These are phyloP conservation scores for Brachionus calyciflorus DNA, from an alignment of 1,140 invertebrate species.

Conservation along the genomic window DNA sequence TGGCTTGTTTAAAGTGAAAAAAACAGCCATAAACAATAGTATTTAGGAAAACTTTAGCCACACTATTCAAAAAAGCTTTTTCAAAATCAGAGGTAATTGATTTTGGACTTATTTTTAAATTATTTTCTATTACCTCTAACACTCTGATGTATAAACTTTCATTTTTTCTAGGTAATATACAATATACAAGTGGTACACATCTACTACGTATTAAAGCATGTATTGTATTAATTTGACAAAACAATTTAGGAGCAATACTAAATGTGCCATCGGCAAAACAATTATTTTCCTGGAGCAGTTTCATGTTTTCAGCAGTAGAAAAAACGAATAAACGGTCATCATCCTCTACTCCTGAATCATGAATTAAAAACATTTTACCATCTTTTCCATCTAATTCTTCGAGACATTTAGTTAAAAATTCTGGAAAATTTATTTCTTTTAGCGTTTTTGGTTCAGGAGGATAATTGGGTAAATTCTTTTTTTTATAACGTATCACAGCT, in stretches of 20 bases:
- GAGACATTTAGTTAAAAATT: neutral
- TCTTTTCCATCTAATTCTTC: neutral
- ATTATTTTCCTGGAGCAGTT: neutral
- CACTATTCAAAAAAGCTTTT: conserved; percentile 1
- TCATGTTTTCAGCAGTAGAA: neutral
- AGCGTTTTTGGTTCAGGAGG: neutral
- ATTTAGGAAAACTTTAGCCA: neutral
- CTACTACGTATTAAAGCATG: neutral
- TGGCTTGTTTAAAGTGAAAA: conserved; percentile 1
- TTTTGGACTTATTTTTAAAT: neutral
- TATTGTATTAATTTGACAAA: neutral
- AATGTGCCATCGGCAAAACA: neutral
- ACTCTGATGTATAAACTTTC: neutral
- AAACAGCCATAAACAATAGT: neutral
- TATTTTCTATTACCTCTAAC: neutral
- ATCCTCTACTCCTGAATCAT: conserved; percentile 20
- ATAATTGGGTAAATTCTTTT: neutral
- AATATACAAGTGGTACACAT: conserved; percentile 3
- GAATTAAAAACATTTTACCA: conserved; percentile 30
- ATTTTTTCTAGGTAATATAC: conserved; percentile 24
- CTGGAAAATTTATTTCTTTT: neutral
- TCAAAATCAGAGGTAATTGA: neutral
- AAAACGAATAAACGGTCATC: conserved; percentile 5
- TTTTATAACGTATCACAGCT: neutral
- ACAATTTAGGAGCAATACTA: neutral